phyloP scores from a whole-genome alignment of 2,113 vertebrate genomes.

The Daboia siamensis region DNA sequence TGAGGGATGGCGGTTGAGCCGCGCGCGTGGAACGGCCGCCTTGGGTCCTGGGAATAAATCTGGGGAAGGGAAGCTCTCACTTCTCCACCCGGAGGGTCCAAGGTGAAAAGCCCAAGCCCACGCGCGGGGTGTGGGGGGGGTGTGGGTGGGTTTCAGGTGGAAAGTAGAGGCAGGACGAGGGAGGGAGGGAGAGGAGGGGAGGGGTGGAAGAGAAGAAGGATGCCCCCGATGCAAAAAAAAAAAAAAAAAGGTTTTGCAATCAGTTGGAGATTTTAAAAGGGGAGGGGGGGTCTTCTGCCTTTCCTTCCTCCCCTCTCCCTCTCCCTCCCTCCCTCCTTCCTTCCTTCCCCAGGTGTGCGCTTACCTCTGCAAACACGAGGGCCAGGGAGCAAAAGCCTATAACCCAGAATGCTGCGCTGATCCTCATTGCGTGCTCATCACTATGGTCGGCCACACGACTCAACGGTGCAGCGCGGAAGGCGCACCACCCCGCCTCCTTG shows the following conservation, averaged over 20 bases:
- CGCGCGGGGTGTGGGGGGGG: neutral
- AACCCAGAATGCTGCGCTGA: slow-evolving; percentile 81
- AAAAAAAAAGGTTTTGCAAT: neutral
- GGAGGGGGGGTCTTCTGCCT: too few relatives aligned
- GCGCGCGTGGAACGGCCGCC: too few relatives aligned
- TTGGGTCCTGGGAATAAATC: too few relatives aligned
- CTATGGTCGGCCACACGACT: slow-evolving; percentile 72
- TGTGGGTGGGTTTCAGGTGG: neutral
- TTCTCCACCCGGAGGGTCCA: neutral
- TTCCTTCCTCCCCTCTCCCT: neutral
- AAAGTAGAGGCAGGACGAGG: neutral
- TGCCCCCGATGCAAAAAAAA: neutral
- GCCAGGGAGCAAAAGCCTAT: slow-evolving; percentile 88
- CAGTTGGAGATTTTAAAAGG: neutral
- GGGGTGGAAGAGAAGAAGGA: too few relatives aligned
- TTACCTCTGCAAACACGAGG: slow-evolving; percentile 86
- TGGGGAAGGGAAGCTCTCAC: too few relatives aligned
- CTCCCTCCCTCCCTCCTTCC: neutral
- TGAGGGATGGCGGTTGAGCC: too few relatives aligned
- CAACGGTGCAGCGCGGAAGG: slow-evolving; percentile 75
- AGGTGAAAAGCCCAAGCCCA: neutral
- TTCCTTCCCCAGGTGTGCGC: slow-evolving; percentile 45
- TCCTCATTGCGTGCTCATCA: slow-evolving; percentile 89
- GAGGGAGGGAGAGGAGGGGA: neutral
- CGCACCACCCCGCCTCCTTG: slow-evolving; percentile 88